Percentiles rank a stretch among this genome's conserved stretches.
Evolutionary conservation across 1,140 invertebrate species (phyloP).

Genomic region (Dendroctonus valens): DNA sequence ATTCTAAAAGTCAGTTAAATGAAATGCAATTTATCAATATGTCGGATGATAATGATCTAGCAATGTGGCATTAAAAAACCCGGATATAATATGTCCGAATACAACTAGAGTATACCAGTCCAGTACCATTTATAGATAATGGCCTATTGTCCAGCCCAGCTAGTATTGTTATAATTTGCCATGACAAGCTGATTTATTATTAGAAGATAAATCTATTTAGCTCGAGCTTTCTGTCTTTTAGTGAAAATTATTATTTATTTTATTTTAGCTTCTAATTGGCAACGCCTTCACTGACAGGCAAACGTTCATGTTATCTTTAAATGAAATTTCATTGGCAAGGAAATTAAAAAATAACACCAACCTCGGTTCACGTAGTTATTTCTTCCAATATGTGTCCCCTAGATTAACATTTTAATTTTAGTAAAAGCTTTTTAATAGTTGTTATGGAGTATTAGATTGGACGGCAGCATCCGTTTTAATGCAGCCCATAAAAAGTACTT

Average conservation of each 20-base stretch:
- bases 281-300: background rate
- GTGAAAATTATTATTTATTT: too few species aligned
- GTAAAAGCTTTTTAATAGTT: conserved; percentile 18
- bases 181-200: conserved; percentile 7
- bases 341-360: conserved; percentile 14
- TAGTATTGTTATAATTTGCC: conserved; percentile 6
- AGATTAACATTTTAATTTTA: conserved; percentile 18
- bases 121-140: conserved; percentile 9
- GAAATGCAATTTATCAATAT: too few species aligned
- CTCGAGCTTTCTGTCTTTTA: too few species aligned
- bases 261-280: too few species aligned
- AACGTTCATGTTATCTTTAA: conserved; percentile 6
- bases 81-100: too few species aligned
- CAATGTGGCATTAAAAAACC: too few species aligned
- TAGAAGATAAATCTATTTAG: conserved; percentile 1
- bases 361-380: background rate
- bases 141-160: background rate
- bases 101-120: too few species aligned
- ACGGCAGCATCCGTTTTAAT: background rate
- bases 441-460: background rate
- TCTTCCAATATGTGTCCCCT: conserved; percentile 2
- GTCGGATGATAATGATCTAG: too few species aligned
- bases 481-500: background rate
- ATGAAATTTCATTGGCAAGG: conserved; percentile 6
- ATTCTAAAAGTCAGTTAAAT: too few species aligned